phyloP scores from a whole-genome alignment of 2,888 invertebrate genomes.

The Antitype chi region DNA sequence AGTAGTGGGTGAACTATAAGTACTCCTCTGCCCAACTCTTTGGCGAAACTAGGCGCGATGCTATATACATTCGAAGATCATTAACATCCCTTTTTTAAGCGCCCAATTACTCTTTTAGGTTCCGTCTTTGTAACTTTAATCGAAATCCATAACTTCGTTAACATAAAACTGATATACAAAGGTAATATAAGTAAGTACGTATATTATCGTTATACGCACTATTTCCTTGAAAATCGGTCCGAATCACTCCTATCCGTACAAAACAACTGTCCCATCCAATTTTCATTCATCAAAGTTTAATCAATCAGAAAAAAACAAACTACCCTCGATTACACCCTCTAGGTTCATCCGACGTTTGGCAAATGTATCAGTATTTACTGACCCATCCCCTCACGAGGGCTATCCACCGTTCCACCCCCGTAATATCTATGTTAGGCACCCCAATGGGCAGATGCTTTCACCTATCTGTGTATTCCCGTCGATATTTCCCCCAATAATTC shows the following conservation, averaged over 20 bases:
- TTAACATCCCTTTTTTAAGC: background rate
- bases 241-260: background rate
- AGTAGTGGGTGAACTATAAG: no score
- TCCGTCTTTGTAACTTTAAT: background rate
- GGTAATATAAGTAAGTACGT: no score
- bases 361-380: conserved; percentile 66
- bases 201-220: no score
- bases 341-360: conserved; percentile 30
- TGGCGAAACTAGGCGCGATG: no score
- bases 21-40: no score
- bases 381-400: conserved; percentile 56
- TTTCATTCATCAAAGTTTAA: conserved; percentile 49
- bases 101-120: background rate
- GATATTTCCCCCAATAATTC: conserved; percentile 80
- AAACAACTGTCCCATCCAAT: conserved; percentile 27
- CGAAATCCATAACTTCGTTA: background rate
- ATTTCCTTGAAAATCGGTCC: background rate
- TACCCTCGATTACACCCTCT: conserved; percentile 41
- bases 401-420: conserved; percentile 56
- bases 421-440: conserved; percentile 66
- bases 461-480: conserved; percentile 71
- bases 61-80: background rate
- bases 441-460: conserved; percentile 75
- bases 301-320: conserved; percentile 54
- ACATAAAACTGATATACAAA: no score